Conservation (phyloP, 2,888 invertebrate genomes). For the Mimumesa dahlbomi region DNA sequence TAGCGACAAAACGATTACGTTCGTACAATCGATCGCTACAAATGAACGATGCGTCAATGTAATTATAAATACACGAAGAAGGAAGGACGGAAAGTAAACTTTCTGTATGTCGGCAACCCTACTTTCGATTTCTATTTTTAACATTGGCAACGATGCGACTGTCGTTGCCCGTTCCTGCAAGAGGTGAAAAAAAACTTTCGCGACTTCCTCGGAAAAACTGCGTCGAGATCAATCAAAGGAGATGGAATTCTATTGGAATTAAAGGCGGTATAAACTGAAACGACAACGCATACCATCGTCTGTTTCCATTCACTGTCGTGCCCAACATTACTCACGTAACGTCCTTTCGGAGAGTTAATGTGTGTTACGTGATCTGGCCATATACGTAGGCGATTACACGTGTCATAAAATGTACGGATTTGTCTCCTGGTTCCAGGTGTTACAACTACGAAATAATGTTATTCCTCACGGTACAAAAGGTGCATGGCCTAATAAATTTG, state of each 20-base stretch:
- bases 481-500: no score
- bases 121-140: conserved; percentile 32
- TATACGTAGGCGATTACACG: conserved; percentile 11
- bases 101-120: background rate
- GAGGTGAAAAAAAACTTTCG: no score
- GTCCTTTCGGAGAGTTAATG: conserved; percentile 56
- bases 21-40: no score
- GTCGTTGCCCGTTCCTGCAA: no score
- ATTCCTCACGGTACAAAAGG: no score
- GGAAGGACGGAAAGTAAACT: background rate
- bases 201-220: background rate
- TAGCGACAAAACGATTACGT: no score
- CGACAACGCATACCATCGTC: conserved; percentile 26
- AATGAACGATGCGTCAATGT: no score
- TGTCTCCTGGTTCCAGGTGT: background rate
- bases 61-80: no score
- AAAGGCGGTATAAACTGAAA: conserved; percentile 4
- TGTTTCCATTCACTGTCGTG: conserved; percentile 47
- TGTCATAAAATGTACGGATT: background rate
- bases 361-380: conserved; percentile 41
- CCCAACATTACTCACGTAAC: conserved; percentile 57
- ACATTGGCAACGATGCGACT: conserved; percentile 29
- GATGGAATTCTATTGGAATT: conserved; percentile 13
- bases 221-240: conserved; percentile 20
- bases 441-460: no score